Percentiles rank a stretch among this genome's conserved stretches.
Evolutionary conservation across 2,888 invertebrate genomes (phyloP).

Genomic region (Melanchra persicariae): DNA sequence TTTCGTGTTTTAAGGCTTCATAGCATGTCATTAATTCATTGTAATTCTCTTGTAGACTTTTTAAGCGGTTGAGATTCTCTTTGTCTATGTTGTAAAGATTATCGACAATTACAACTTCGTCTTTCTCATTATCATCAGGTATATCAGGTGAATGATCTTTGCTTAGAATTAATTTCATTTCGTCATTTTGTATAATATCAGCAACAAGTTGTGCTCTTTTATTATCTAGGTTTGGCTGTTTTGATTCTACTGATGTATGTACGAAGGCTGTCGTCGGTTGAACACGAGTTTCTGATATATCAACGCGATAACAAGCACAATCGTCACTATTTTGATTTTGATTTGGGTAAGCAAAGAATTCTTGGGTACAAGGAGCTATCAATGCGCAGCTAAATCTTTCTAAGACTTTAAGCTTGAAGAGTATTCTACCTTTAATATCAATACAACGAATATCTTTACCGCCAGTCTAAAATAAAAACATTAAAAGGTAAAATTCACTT

Average conservation of each 20-base stretch:
- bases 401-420: conserved; percentile 85
- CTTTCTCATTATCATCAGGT: conserved; percentile 67
- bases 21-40: conserved; percentile 83
- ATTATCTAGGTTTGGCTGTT: conserved; percentile 72
- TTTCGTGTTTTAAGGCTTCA: conserved; percentile 83
- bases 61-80: conserved; percentile 82
- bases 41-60: conserved; percentile 82
- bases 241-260: conserved; percentile 74
- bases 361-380: conserved; percentile 84
- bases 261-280: conserved; percentile 73
- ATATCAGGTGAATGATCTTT: conserved; percentile 72
- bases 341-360: conserved; percentile 57
- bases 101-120: conserved; percentile 69
- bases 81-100: conserved; percentile 76
- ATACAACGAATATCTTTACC: conserved; percentile 82
- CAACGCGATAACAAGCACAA: conserved; percentile 81
- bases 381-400: conserved; percentile 86
- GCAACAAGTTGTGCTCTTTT: conserved; percentile 86
- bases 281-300: conserved; percentile 70
- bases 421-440: conserved; percentile 85
- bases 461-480: conserved; percentile 74
- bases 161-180: conserved; percentile 85
- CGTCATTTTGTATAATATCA: conserved; percentile 85
- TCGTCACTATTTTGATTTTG: conserved; percentile 49
- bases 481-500: background rate